phyloP scores from a whole-genome alignment of 2,113 vertebrate species.

The crab-eating macaque (Macaca fascicularis) region DNA sequence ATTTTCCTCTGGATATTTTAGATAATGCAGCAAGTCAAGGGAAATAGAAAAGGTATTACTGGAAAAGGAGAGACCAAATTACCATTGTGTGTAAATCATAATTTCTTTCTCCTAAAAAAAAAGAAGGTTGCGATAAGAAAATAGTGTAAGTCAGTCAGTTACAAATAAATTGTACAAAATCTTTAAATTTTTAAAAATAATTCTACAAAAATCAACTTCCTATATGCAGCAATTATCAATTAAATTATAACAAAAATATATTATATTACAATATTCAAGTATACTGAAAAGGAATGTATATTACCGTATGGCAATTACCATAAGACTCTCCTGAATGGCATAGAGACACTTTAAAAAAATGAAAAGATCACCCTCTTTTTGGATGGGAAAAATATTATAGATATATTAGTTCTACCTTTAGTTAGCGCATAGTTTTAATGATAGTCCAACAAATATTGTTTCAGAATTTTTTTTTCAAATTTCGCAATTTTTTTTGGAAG shows the following conservation, averaged over 20 bases:
- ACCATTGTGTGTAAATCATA: background rate
- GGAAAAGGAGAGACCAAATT: background rate
- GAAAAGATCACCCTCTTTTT: background rate
- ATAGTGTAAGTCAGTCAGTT: background rate
- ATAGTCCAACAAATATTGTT: background rate
- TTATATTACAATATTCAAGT: background rate
- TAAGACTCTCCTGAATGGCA: background rate
- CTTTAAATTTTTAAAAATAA: background rate
- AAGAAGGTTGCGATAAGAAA: background rate
- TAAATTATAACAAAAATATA: slow-evolving; percentile 1
- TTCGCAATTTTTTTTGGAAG: background rate
- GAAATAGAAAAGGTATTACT: background rate
- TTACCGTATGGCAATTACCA: background rate
- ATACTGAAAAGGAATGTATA: background rate
- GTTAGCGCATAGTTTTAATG: background rate
- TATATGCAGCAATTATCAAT: background rate
- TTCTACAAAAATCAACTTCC: background rate
- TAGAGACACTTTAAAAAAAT: background rate
- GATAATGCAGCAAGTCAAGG: background rate
- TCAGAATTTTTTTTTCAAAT: background rate
- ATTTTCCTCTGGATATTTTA: background rate
- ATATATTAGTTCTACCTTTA: background rate
- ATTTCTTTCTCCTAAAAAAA: background rate
- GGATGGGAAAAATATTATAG: background rate
- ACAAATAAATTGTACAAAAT: background rate